Evolutionary conservation across 2,888 invertebrate genomes (phyloP).

Genomic region (Sipha maydis): DNA sequence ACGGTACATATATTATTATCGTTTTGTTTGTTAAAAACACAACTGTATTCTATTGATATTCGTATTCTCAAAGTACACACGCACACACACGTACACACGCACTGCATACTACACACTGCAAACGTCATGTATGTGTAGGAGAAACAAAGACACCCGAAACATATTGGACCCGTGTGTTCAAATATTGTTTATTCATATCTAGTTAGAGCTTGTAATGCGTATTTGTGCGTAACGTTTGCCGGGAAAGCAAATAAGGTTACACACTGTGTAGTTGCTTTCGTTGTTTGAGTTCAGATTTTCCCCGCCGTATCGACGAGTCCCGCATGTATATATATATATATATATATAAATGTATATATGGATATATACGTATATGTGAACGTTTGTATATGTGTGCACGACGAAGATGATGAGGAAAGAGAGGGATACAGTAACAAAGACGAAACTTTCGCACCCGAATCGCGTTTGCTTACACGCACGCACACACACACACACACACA

Average conservation of each 20-base stretch:
- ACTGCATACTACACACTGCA: too few species aligned
- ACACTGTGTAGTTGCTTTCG: slow-evolving; percentile 42
- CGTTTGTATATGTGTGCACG: background rate
- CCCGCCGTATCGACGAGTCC: slow-evolving; percentile 19
- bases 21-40: background rate
- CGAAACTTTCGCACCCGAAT: slow-evolving; percentile 38
- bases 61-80: background rate
- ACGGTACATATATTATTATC: background rate
- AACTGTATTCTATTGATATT: background rate
- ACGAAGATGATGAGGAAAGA: background rate
- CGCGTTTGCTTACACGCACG: background rate
- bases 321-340: background rate
- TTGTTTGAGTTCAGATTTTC: slow-evolving; percentile 56
- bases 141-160: background rate
- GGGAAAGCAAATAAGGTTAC: slow-evolving; percentile 39
- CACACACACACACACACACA: background rate
- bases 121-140: background rate
- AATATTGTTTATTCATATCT: slow-evolving; percentile 55
- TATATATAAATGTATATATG: background rate
- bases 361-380: background rate
- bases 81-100: background rate
- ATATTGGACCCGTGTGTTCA: slow-evolving; percentile 2
- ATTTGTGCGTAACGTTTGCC: slow-evolving; percentile 55
- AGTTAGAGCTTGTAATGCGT: slow-evolving; percentile 55
- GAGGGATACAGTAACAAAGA: slow-evolving; percentile 21